Conservation (phyloP, 2,797 vertebrate genomes). For the Glyptemys insculpta region DNA sequence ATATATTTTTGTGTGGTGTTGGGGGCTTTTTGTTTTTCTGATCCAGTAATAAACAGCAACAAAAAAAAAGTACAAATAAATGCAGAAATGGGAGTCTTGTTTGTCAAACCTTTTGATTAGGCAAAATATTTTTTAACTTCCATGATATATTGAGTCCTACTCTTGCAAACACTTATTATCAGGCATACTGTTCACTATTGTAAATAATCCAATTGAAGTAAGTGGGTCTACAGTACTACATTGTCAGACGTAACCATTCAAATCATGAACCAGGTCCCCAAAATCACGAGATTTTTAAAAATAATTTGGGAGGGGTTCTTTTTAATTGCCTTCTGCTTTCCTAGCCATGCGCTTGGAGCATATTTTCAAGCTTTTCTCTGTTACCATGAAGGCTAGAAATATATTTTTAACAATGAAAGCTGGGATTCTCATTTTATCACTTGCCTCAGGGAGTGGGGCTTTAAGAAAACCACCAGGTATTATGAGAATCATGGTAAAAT, state of each 20-base stretch:
- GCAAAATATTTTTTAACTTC: not conserved
- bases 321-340: not conserved
- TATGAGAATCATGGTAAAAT: conserved; percentile 16
- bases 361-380: not conserved
- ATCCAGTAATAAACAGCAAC: accelerated
- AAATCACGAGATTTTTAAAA: not conserved
- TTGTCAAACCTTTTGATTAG: not conserved
- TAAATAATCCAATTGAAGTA: not conserved
- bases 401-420: not conserved
- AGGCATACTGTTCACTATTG: not conserved
- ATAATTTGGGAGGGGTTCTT: not conserved
- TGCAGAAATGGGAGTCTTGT: not conserved
- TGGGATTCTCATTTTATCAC: not conserved
- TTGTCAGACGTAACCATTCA: not conserved
- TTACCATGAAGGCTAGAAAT: not conserved
- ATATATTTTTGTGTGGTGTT: not conserved
- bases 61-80: not conserved
- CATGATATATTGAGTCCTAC: not conserved
- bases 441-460: conserved; percentile 39
- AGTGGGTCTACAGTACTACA: accelerated
- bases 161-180: not conserved
- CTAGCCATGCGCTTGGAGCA: not conserved
- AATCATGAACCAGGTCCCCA: not conserved
- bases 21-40: not conserved
- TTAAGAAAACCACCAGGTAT: conserved; percentile 6